phyloP scores from a whole-genome alignment of 2,797 vertebrate genomes.

The Alosa sapidissima region DNA sequence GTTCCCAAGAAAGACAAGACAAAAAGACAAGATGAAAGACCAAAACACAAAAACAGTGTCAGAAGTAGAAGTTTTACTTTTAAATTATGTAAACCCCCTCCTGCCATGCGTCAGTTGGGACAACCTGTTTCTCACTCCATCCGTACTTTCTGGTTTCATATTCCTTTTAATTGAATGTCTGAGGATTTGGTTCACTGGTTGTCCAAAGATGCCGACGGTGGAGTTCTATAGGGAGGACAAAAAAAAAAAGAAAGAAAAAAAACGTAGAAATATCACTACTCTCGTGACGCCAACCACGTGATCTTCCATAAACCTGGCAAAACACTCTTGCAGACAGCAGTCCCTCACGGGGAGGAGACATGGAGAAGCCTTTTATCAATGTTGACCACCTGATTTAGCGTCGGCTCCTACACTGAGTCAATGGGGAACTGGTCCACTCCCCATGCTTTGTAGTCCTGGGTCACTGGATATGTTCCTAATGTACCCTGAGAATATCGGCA shows the following conservation, averaged over 20 bases:
- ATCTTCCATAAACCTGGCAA: conserved; percentile 53
- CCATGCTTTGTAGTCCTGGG: conserved; percentile 68
- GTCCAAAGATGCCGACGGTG: conserved; percentile 60
- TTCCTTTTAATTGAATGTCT: conserved; percentile 58
- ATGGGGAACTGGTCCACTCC: conserved; percentile 62
- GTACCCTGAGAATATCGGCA: conserved; percentile 66
- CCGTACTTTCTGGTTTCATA: conserved; percentile 18
- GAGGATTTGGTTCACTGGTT: conserved; percentile 41
- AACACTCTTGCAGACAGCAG: conserved; percentile 50
- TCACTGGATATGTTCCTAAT: conserved; percentile 55
- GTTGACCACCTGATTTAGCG: conserved; percentile 70
- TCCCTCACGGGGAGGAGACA: conserved; percentile 62
- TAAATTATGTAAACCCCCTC: conserved; percentile 43
- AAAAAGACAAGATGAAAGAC: conserved; percentile 27
- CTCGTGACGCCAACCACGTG: conserved; percentile 62
- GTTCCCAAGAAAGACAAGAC: neutral
- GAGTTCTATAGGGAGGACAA: conserved; percentile 56
- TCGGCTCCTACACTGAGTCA: conserved; percentile 51
- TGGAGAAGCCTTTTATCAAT: conserved; percentile 68
- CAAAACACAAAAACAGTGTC: conserved; percentile 21
- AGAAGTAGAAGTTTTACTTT: conserved; percentile 45
- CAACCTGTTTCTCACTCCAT: conserved; percentile 31
- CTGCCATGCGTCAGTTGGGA: conserved; percentile 39
- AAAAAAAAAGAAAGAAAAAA: conserved; percentile 37
- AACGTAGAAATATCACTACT: conserved; percentile 29